These are phyloP conservation scores for Drosophila watanabei DNA, from an alignment of 1,140 invertebrate genomes.

Conservation along the genomic window DNA sequence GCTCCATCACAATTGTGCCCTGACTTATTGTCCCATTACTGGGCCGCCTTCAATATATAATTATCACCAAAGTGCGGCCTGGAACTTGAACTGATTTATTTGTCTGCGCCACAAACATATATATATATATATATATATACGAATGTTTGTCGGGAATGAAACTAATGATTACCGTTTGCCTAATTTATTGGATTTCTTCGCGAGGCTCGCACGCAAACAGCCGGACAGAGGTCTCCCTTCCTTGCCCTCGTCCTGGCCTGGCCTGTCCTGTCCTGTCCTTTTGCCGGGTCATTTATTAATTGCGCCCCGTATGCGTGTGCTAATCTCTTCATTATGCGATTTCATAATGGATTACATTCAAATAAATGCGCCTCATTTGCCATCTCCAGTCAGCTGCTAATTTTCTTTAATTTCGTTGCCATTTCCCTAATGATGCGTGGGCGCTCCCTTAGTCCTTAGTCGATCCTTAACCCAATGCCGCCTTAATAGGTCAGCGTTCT, in stretches of 20 bases:
- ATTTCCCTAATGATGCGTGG: conserved; percentile 73
- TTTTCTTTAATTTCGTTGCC: conserved; percentile 77
- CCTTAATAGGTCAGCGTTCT: conserved; percentile 26
- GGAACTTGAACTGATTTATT: conserved; percentile 56
- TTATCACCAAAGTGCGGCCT: conserved; percentile 24
- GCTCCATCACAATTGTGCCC: conserved; percentile 30
- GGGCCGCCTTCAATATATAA: background rate
- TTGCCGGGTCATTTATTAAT: conserved; percentile 78
- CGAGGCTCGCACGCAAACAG: conserved; percentile 55
- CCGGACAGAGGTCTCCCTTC: conserved; percentile 2
- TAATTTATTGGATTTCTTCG: conserved; percentile 77
- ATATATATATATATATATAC: conserved; percentile 5
- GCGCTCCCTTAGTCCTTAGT: conserved; percentile 4
- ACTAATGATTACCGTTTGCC: conserved; percentile 71
- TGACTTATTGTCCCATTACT: conserved; percentile 30
- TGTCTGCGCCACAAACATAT: conserved; percentile 49
- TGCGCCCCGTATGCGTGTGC: conserved; percentile 69
- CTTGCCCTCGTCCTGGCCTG: background rate
- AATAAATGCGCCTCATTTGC: conserved; percentile 80
- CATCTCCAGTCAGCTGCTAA: conserved; percentile 56
- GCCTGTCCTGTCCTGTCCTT: conserved; percentile 10
- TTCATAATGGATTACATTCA: conserved; percentile 84
- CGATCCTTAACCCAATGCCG: background rate
- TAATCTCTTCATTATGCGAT: conserved; percentile 84
- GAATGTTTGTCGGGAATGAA: conserved; percentile 17